Evolutionary conservation across 1,140 invertebrate species (phyloP).

Genomic region (Lethocerus indicus): DNA sequence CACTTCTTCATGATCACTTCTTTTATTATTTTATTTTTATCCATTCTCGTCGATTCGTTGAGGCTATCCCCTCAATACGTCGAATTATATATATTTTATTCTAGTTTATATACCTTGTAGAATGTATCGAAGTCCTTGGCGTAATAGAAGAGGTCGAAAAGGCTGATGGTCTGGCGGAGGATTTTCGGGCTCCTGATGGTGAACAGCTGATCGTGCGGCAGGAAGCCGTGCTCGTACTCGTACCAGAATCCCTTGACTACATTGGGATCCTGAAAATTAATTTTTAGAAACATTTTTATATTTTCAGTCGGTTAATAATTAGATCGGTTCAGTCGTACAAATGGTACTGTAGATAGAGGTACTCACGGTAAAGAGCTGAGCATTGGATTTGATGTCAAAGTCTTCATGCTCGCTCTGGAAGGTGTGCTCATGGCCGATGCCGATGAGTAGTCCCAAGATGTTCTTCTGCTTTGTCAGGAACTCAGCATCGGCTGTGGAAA

Average conservation of each 20-base stretch:
- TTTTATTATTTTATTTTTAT: too few species aligned
- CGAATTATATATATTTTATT: too few species aligned
- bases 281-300: too few species aligned
- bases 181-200: conserved; percentile 38
- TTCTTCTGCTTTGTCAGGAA: conserved; percentile 10
- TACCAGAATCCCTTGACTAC: conserved; percentile 38
- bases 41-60: too few species aligned
- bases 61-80: too few species aligned
- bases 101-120: conserved; percentile 18
- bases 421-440: conserved; percentile 5
- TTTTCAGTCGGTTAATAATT: too few species aligned
- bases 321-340: too few species aligned
- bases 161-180: conserved; percentile 34
- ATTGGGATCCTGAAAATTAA: conserved; percentile 29
- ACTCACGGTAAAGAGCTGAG: conserved; percentile 5
- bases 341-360: too few species aligned
- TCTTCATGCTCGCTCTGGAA: conserved; percentile 5
- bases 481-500: neutral
- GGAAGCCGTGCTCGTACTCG: conserved; percentile 33
- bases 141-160: conserved; percentile 49
- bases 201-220: conserved; percentile 39
- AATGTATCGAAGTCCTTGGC: conserved; percentile 33
- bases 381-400: conserved; percentile 7
- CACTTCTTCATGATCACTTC: too few species aligned
- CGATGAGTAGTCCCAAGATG: conserved; percentile 6